Evolutionary conservation across 2,113 vertebrate genomes (phyloP), one percentile per base, ranked within the genome.

Genomic region (Cebus imitator): DNA sequence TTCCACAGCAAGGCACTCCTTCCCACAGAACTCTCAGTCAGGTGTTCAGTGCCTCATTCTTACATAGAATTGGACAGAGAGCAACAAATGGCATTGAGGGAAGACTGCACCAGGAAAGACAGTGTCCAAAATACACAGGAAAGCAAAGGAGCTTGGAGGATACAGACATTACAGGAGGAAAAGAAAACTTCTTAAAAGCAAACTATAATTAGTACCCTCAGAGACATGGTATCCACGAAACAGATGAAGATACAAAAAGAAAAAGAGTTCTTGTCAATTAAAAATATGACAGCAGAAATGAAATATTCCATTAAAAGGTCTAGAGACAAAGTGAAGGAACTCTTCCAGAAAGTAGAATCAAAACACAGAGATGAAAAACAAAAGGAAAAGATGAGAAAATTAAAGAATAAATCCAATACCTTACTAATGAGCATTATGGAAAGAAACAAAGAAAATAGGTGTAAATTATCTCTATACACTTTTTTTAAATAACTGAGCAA

Each of bases 271-370:
- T 70, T 43, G 14, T 23, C 20, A 79, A 37, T 73, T 78, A 80
- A 90, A 94, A 55, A 90, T n/a, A 40, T 11, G 25, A 83, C 37
- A 68, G 8, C 40, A 70, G 37, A 83, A 96, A 66, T 85, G 55
- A 87, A 95, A 66, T 35, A 64, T 64, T 92, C 32, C 37, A n/a
- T 73, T 79, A 32, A 87, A 91, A 66, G 4, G 0, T 52, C 43
- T 80, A 89, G 84, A 82, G 32, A 86, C 37, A 52, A 87, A 86
- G 23, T 78, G 58, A 87, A 83, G 21, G 8, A 64, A 82, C 32
- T 93, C 43, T 73, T 61, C n/a, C 48, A 93, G 32, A 78, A 95
- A 92, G 35, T n/a, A 75, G 18, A 86, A 81, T 91, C 18, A 83
- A 96, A 95, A 82, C 11, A 45, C 16, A 70, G 20, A 55, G 27